Percentiles rank a stretch among this genome's conserved stretches.
These are phyloP conservation scores for Coregonus sp. DNA, from an alignment of 2,797 vertebrate species.

Conservation along the genomic window DNA sequence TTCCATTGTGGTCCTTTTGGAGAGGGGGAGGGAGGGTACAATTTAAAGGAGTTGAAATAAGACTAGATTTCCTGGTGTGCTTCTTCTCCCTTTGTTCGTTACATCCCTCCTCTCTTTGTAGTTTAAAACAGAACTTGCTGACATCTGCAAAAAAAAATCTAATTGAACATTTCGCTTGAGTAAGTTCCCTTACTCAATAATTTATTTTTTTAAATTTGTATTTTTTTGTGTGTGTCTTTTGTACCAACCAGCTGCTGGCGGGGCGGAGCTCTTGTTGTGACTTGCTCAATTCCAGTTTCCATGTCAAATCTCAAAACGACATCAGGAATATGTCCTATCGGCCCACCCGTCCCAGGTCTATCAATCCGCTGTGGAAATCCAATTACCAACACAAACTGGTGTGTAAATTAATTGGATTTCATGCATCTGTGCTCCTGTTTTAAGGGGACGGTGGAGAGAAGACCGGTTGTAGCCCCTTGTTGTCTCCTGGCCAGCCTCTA, in stretches of 20 bases:
- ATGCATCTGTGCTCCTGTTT: constrained; percentile 35
- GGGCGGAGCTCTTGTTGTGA: constrained; percentile 32
- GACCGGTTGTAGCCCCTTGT: not conserved
- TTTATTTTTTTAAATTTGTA: too few relatives aligned
- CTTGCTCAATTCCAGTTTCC: constrained; percentile 76
- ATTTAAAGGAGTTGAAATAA: not conserved
- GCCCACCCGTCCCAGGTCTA: constrained; percentile 61
- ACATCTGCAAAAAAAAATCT: constrained; percentile 22
- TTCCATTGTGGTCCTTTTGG: too few relatives aligned
- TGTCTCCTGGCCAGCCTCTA: constrained; percentile 44
- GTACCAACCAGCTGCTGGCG: constrained; percentile 39
- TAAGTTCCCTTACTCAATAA: constrained; percentile 42
- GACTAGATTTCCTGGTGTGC: not conserved
- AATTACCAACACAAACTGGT: constrained; percentile 58
- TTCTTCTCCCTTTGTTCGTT: not conserved
- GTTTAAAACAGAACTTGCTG: not conserved
- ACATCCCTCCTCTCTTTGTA: not conserved
- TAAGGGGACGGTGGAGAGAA: not conserved
- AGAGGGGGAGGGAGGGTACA: too few relatives aligned
- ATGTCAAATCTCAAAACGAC: constrained; percentile 56
- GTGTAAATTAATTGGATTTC: constrained; percentile 40
- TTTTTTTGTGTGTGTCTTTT: constrained; percentile 43
- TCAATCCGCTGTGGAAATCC: constrained; percentile 65
- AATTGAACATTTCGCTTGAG: constrained; percentile 35
- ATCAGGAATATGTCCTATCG: constrained; percentile 64